A percentile compares a stretch with the other conserved stretches of the same genome.
Evolutionary conservation across 2,888 invertebrate species (phyloP).

Genomic region (Bimastos eiseni): DNA sequence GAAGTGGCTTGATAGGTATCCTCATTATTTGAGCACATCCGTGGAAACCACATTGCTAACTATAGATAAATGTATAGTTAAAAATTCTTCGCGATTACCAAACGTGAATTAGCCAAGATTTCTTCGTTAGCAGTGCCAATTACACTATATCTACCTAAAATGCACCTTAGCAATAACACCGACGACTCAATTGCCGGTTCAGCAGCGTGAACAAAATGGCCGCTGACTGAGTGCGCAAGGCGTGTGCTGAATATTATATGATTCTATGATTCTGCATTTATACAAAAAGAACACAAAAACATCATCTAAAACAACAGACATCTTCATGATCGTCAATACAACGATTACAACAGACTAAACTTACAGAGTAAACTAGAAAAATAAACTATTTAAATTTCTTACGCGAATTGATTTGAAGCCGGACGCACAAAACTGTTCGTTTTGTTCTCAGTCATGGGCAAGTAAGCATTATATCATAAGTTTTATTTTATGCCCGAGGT

Average conservation of each 20-base stretch:
- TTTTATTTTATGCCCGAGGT: too few relatives aligned
- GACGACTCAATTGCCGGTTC: neutral
- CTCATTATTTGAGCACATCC: too few relatives aligned
- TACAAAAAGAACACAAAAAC: neutral
- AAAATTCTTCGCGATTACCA: too few relatives aligned
- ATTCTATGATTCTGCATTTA: neutral
- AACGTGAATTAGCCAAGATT: neutral
- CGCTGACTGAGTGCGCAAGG: neutral
- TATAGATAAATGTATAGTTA: too few relatives aligned
- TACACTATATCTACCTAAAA: neutral
- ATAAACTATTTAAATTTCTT: neutral
- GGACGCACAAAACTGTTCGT: neutral
- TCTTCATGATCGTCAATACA: neutral
- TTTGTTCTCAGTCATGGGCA: neutral
- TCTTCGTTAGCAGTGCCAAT: neutral
- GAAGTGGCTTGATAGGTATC: too few relatives aligned
- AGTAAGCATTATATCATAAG: neutral
- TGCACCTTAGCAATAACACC: neutral
- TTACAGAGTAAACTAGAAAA: neutral
- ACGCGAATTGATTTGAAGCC: neutral
- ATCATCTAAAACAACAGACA: neutral
- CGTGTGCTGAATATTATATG: neutral
- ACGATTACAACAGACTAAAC: neutral
- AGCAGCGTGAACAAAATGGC: neutral
- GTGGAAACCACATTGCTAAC: too few relatives aligned